phyloP scores from a whole-genome alignment of 1,140 invertebrate genomes.

The Dreissena rostriformis region DNA sequence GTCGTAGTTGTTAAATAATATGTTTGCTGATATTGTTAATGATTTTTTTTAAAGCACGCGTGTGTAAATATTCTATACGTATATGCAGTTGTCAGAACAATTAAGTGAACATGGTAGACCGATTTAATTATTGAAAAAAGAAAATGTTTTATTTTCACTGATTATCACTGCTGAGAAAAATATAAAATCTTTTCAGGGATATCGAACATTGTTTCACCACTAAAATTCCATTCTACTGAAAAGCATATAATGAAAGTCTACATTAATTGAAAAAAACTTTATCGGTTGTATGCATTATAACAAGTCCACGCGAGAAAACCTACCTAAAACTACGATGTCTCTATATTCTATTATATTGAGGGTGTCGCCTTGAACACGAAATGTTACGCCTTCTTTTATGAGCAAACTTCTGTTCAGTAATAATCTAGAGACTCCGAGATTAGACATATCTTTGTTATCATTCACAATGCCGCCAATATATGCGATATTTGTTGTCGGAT shows the following conservation, averaged over 20 bases:
- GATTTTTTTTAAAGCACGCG: no score
- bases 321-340: constrained; percentile 5
- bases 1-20: no score
- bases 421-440: neutral
- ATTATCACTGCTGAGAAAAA: no score
- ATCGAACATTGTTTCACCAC: neutral
- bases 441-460: neutral
- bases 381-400: neutral
- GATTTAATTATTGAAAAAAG: no score
- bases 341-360: neutral
- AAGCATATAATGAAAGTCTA: neutral
- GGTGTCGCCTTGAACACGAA: neutral
- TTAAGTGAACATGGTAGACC: no score
- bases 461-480: neutral
- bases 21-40: no score
- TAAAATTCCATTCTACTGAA: neutral
- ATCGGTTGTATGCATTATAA: neutral
- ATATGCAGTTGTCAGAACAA: no score
- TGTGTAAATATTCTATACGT: no score
- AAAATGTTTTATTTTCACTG: no score
- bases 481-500: neutral
- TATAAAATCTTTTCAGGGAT: no score
- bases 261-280: neutral
- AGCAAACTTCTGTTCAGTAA: constrained; percentile 18
- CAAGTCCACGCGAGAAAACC: neutral